These are phyloP conservation scores for Epiblema foenella DNA, from an alignment of 2,888 invertebrate genomes.

Conservation along the genomic window DNA sequence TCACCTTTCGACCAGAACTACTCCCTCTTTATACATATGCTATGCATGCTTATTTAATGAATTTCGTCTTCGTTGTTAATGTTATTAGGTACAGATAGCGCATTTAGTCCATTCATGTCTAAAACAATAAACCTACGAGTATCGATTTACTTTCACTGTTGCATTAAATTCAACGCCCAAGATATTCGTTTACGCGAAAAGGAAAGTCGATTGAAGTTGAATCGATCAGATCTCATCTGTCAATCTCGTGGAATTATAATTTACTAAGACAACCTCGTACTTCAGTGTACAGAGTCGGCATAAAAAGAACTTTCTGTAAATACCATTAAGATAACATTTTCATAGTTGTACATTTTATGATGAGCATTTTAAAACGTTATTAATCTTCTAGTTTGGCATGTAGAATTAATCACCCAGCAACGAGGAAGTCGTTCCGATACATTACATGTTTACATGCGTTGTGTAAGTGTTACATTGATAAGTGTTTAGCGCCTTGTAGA, in stretches of 20 bases:
- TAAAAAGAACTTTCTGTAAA: background rate
- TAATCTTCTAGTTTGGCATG: conserved; percentile 7
- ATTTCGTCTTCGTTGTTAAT: too few relatives aligned
- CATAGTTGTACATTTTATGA: background rate
- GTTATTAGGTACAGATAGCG: too few relatives aligned
- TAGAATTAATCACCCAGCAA: conserved; percentile 5
- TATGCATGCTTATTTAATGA: too few relatives aligned
- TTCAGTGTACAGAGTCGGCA: background rate
- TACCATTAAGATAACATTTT: background rate
- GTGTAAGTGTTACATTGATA: conserved; percentile 21
- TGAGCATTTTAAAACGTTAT: background rate
- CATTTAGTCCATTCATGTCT: too few relatives aligned
- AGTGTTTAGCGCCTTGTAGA: conserved; percentile 1
- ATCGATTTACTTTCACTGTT: background rate
- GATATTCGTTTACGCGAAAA: background rate
- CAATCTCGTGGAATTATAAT: background rate
- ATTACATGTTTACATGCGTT: conserved; percentile 11
- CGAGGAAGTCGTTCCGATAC: conserved; percentile 22
- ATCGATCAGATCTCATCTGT: background rate
- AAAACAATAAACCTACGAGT: background rate
- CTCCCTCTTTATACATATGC: too few relatives aligned
- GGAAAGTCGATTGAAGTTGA: conserved; percentile 1
- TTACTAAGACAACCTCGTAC: background rate
- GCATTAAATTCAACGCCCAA: background rate
- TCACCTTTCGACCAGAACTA: too few relatives aligned